These are phyloP conservation scores for Nothura maculosa DNA, from an alignment of 2,797 vertebrate species.

Conservation along the genomic window DNA sequence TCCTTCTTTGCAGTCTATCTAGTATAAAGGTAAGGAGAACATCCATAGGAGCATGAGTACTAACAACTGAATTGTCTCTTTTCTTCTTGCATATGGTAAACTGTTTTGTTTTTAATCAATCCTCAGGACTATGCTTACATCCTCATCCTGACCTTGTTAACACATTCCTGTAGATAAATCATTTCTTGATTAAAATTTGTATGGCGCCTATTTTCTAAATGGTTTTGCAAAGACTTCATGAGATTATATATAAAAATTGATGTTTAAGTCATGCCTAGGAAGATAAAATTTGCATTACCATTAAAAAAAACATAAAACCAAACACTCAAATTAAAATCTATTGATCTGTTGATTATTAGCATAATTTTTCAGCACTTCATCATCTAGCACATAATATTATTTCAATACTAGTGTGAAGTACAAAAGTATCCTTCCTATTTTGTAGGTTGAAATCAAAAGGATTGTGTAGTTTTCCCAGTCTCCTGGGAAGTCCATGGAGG, in stretches of 20 bases:
- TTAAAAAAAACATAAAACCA: background rate
- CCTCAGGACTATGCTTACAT: background rate
- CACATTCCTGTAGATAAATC: background rate
- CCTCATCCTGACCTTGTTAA: background rate
- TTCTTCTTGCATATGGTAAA: background rate
- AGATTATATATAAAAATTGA: background rate
- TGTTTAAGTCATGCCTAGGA: background rate
- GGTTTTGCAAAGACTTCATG: background rate
- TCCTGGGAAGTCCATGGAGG: background rate
- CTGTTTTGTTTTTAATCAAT: background rate
- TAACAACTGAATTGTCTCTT: background rate
- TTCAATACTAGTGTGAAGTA: background rate
- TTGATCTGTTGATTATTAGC: background rate
- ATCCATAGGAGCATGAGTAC: no score
- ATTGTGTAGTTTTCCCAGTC: background rate
- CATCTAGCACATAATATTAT: background rate
- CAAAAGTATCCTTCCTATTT: background rate
- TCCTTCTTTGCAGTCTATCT: background rate
- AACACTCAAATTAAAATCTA: background rate
- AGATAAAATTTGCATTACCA: background rate
- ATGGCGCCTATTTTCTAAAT: background rate
- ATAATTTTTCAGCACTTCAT: background rate
- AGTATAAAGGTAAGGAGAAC: background rate
- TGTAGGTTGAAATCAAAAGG: background rate
- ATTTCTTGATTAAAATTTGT: background rate